Evolutionary conservation across 2,797 vertebrate genomes (phyloP).

Genomic region (Yasuhikotakia modesta): DNA sequence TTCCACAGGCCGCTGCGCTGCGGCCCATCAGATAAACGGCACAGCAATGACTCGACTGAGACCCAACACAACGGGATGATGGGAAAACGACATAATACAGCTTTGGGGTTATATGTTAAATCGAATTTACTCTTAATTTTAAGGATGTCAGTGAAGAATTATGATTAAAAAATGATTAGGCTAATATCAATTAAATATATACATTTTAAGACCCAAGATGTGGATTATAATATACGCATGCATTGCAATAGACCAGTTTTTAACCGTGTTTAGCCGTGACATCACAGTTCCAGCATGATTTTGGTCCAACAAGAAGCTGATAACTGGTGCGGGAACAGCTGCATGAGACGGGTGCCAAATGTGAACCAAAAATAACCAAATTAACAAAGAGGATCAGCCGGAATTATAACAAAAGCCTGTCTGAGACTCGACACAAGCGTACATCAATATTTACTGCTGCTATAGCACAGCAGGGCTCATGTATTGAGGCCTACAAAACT

Average conservation of each 20-base stretch:
- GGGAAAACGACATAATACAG: conserved; percentile 10
- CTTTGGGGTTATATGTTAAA: not conserved
- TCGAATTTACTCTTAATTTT: not conserved
- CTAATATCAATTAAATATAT: too few relatives aligned
- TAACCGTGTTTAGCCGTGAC: too few relatives aligned
- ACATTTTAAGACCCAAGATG: too few relatives aligned
- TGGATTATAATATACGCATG: too few relatives aligned
- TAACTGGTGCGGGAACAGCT: conserved; percentile 62
- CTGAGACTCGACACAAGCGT: conserved; percentile 52
- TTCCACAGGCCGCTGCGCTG: conserved; percentile 57
- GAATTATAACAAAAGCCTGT: conserved; percentile 65
- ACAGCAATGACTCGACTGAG: conserved; percentile 48
- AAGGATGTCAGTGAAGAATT: not conserved
- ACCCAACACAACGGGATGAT: conserved; percentile 45
- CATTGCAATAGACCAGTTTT: too few relatives aligned
- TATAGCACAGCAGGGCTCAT: conserved; percentile 53
- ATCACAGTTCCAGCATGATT: not conserved
- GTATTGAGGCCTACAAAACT: conserved; percentile 1
- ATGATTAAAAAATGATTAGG: too few relatives aligned
- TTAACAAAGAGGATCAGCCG: conserved; percentile 73
- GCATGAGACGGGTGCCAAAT: conserved; percentile 63
- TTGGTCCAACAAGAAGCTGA: not conserved
- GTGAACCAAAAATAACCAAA: conserved; percentile 70
- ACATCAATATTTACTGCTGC: conserved; percentile 74
- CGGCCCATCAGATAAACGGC: conserved; percentile 62